Percentiles rank a stretch among this genome's conserved stretches.
phyloP scores from a whole-genome alignment of 2,888 invertebrate species.

The Leucophenga montana region DNA sequence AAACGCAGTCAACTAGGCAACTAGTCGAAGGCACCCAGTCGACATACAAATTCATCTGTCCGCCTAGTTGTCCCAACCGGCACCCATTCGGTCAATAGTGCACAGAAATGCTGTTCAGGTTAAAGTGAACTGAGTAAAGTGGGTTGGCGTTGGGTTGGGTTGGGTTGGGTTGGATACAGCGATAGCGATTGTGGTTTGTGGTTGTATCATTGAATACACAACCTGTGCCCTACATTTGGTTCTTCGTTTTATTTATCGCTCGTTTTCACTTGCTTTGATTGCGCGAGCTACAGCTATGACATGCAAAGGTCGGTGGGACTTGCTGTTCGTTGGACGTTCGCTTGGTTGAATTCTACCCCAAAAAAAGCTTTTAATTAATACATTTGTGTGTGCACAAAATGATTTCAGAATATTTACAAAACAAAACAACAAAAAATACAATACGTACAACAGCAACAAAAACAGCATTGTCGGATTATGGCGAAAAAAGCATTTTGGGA shows the following conservation, averaged over 20 bases:
- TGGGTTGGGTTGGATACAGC: too few relatives aligned
- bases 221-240: slow-evolving; percentile 28
- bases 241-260: slow-evolving; percentile 26
- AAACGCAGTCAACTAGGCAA: background rate
- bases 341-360: slow-evolving; percentile 32
- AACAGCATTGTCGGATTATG: background rate
- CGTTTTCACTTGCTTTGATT: slow-evolving; percentile 33
- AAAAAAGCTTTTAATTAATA: slow-evolving; percentile 29
- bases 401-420: slow-evolving; percentile 36
- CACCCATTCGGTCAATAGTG: background rate
- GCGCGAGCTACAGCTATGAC: slow-evolving; percentile 28
- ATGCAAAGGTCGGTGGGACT: slow-evolving; percentile 37
- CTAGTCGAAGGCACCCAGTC: background rate
- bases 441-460: slow-evolving; percentile 7
- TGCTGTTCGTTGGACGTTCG: slow-evolving; percentile 14
- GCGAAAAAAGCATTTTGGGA: background rate
- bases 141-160: too few relatives aligned
- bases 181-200: background rate
- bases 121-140: too few relatives aligned
- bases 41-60: background rate
- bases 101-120: slow-evolving; percentile 4
- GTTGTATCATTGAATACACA: slow-evolving; percentile 34
- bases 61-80: too few relatives aligned
- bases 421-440: slow-evolving; percentile 13
- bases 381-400: slow-evolving; percentile 20